Conservation (phyloP, 2,888 invertebrate species). For the Cosmia trapezina region DNA sequence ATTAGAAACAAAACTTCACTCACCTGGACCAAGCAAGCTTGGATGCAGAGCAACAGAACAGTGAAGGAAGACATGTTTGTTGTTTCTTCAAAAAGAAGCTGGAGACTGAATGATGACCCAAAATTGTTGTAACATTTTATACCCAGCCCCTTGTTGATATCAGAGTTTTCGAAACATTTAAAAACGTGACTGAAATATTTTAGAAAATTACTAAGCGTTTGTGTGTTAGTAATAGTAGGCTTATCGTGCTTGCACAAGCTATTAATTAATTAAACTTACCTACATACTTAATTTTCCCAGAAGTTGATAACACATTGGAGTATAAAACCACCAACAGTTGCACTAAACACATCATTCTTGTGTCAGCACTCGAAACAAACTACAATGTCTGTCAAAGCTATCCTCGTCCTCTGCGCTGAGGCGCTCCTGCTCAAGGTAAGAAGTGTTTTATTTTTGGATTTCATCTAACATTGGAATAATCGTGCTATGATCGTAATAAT, state of each 20-base stretch:
- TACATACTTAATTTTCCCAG: not conserved
- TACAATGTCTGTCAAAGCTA: conserved; percentile 69
- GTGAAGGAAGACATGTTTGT: conserved; percentile 50
- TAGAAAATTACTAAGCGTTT: not conserved
- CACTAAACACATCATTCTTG: conserved; percentile 30
- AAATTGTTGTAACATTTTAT: conserved; percentile 19
- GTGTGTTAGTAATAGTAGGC: not conserved
- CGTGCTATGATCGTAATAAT: no score
- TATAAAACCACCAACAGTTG: conserved; percentile 20
- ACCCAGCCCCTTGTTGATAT: not conserved
- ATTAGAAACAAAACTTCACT: not conserved
- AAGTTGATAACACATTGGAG: not conserved
- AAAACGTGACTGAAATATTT: conserved; percentile 16
- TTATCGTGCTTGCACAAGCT: conserved; percentile 40
- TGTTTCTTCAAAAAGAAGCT: conserved; percentile 29
- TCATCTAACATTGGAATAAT: no score
- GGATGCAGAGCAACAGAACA: conserved; percentile 51
- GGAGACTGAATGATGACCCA: conserved; percentile 20
- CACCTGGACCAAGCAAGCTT: conserved; percentile 58
- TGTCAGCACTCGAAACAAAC: conserved; percentile 36
- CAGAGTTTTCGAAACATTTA: not conserved
- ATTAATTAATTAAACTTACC: conserved; percentile 11
- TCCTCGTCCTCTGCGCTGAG: conserved; percentile 14
- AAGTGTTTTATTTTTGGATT: not conserved
- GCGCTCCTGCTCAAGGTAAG: conserved; percentile 15